phyloP scores from a whole-genome alignment of 2,113 vertebrate species.

The Gadus chalcogrammus region DNA sequence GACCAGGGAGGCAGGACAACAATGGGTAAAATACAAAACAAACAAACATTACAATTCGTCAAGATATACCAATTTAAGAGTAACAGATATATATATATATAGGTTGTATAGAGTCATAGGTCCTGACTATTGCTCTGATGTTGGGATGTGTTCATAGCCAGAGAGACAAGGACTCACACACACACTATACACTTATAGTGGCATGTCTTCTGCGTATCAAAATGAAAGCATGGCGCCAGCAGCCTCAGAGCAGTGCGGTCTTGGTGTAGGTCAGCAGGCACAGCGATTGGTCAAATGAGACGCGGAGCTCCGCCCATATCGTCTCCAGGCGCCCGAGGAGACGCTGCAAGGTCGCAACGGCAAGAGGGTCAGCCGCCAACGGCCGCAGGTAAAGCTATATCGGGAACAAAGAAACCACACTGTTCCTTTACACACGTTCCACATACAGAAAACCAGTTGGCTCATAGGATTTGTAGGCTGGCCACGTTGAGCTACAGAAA shows the following conservation, averaged over 20 bases:
- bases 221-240: too few species aligned
- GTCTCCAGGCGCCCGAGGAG: constrained; percentile 76
- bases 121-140: too few species aligned
- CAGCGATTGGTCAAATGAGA: constrained; percentile 85
- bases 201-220: too few species aligned
- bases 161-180: too few species aligned
- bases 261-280: constrained; percentile 90
- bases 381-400: constrained; percentile 83
- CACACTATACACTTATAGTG: too few species aligned
- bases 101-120: too few species aligned
- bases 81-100: too few species aligned
- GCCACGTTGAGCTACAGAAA: not conserved
- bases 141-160: too few species aligned
- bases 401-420: constrained; percentile 3
- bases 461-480: not conserved
- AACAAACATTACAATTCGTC: too few species aligned
- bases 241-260: constrained; percentile 83
- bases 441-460: not conserved
- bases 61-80: too few species aligned
- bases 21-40: too few species aligned
- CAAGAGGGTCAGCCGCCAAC: constrained; percentile 75
- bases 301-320: constrained; percentile 80
- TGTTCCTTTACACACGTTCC: not conserved
- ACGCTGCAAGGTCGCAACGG: constrained; percentile 74
- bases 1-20: too few species aligned